Evolutionary conservation across 2,888 invertebrate genomes (phyloP).

Genomic region (Drosophila quasianomalipes): DNA sequence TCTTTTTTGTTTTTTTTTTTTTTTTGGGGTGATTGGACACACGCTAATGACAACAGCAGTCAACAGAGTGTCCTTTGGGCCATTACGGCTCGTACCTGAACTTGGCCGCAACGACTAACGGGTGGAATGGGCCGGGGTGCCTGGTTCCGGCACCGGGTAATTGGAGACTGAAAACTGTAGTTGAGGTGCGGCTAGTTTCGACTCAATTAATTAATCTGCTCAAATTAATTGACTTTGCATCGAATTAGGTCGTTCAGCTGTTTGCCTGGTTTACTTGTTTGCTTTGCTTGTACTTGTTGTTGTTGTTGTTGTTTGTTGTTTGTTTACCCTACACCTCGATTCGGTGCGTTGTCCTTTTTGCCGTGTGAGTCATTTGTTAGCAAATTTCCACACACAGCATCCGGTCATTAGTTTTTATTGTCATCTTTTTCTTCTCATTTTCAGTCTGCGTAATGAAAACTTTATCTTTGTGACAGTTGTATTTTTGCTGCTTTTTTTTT

Average conservation of each 20-base stretch:
- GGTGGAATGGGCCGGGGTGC: neutral
- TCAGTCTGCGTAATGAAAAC: conserved; percentile 73
- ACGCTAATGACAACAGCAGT: conserved; percentile 71
- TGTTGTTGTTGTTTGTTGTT: conserved; percentile 14
- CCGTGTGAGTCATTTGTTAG: conserved; percentile 54
- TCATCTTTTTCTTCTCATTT: neutral
- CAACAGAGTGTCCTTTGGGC: conserved; percentile 49
- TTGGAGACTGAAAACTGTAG: conserved; percentile 54
- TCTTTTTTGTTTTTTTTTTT: no score
- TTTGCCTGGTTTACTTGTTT: conserved; percentile 46
- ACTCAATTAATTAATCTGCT: conserved; percentile 76
- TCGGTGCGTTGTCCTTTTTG: conserved; percentile 51
- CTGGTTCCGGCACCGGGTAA: conserved; percentile 35
- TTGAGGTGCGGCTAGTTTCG: conserved; percentile 72
- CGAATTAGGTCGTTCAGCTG: conserved; percentile 73
- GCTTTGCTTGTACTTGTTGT: neutral
- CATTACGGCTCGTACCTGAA: conserved; percentile 64
- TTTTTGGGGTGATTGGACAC: conserved; percentile 61
- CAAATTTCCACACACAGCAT: conserved; percentile 47
- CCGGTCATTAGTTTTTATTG: conserved; percentile 59
- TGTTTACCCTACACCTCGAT: neutral
- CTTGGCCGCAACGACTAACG: conserved; percentile 44
- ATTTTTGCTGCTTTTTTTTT: conserved; percentile 22
- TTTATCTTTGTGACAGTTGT: conserved; percentile 73
- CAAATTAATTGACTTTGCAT: conserved; percentile 76